These are phyloP conservation scores for Proisotoma minuta DNA, from an alignment of 2,888 invertebrate species.

Conservation along the genomic window DNA sequence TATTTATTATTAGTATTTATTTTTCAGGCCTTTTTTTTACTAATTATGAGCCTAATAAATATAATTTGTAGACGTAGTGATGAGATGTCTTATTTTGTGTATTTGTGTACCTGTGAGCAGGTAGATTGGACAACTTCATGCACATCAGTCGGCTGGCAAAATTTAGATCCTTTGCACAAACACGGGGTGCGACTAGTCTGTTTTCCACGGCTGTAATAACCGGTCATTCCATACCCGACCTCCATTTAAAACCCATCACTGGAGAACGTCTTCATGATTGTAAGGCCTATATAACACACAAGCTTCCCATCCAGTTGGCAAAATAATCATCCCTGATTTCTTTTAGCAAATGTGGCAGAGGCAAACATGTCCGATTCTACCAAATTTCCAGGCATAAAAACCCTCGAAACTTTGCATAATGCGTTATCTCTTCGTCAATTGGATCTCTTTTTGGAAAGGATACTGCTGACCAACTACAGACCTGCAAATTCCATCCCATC, in stretches of 20 bases:
- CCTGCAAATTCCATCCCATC: constrained; percentile 31
- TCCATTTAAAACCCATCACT: neutral
- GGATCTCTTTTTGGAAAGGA: constrained; percentile 56
- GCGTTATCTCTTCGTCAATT: constrained; percentile 86
- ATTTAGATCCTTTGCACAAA: constrained; percentile 22
- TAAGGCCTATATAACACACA: neutral
- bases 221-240: constrained; percentile 60
- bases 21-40: neutral
- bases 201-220: constrained; percentile 96
- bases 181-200: constrained; percentile 59
- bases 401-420: constrained; percentile 96
- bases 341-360: neutral
- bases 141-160: constrained; percentile 11
- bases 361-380: constrained; percentile 53
- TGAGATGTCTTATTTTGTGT: too few relatives aligned
- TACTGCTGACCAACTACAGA: constrained; percentile 39
- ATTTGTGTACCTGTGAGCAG: too few relatives aligned
- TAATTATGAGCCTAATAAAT: too few relatives aligned
- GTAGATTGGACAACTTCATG: constrained; percentile 11
- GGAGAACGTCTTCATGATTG: constrained; percentile 1
- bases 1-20: too few relatives aligned
- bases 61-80: too few relatives aligned
- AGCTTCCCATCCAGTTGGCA: neutral
- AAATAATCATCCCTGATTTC: neutral
- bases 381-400: constrained; percentile 90